Conservation (phyloP, 2,888 invertebrate genomes). For the Eupithecia tripunctaria region DNA sequence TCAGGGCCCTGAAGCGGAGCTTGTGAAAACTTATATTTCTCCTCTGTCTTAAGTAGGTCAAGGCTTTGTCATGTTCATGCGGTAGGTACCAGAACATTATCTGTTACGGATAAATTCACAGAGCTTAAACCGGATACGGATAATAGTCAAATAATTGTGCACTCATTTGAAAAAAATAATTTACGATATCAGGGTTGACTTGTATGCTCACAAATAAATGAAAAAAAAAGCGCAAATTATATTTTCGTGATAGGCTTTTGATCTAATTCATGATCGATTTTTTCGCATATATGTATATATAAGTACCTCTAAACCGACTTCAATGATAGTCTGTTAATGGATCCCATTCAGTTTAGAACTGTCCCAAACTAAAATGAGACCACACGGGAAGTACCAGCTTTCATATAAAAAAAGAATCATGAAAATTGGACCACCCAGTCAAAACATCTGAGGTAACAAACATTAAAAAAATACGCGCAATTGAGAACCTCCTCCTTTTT, state of each 20-base stretch:
- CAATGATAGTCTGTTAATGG: too few species aligned
- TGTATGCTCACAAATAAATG: not conserved
- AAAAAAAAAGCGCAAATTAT: not conserved
- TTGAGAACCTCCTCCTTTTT: too few species aligned
- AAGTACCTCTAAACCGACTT: too few species aligned
- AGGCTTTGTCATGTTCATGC: slow-evolving; percentile 28
- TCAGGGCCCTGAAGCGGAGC: slow-evolving; percentile 4
- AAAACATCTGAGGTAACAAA: too few species aligned
- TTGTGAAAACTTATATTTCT: slow-evolving; percentile 28
- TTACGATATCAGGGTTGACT: not conserved
- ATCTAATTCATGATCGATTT: not conserved
- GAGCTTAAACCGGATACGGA: not conserved
- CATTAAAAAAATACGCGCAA: too few species aligned
- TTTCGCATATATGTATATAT: too few species aligned
- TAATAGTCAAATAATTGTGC: not conserved
- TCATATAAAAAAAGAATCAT: too few species aligned
- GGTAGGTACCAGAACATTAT: not conserved
- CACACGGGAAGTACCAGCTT: too few species aligned
- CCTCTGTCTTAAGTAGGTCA: slow-evolving; percentile 41
- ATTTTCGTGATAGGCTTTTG: not conserved
- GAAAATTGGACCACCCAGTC: too few species aligned
- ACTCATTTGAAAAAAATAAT: not conserved
- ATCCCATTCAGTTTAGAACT: too few species aligned
- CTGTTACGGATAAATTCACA: not conserved
- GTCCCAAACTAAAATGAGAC: too few species aligned